phyloP scores from a whole-genome alignment of 2,888 invertebrate species.

The Stenchaetothrips biformis region DNA sequence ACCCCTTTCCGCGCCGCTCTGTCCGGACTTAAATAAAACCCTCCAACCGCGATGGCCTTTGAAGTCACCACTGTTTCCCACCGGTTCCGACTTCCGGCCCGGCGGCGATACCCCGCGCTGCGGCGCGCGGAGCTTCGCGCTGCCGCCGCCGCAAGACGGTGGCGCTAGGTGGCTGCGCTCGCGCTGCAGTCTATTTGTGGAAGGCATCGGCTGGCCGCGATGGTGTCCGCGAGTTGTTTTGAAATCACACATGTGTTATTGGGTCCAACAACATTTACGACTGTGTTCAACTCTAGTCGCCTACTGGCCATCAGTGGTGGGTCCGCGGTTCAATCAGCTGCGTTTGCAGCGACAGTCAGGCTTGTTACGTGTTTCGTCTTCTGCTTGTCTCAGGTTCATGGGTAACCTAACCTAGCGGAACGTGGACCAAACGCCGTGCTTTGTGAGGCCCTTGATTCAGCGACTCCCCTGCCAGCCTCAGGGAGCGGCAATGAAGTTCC shows the following conservation, averaged over 20 bases:
- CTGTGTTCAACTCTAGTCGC: background rate
- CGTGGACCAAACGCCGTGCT: background rate
- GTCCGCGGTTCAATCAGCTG: background rate
- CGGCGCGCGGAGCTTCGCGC: too few species aligned
- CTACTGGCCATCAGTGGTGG: background rate
- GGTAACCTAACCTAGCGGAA: background rate
- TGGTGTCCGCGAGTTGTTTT: background rate
- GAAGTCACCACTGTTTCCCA: too few species aligned
- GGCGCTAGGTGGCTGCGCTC: too few species aligned
- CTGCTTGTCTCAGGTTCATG: background rate
- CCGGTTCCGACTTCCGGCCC: too few species aligned
- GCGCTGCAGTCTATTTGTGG: too few species aligned
- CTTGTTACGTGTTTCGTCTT: background rate
- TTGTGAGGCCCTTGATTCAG: background rate
- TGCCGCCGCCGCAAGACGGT: too few species aligned
- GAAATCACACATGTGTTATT: slow-evolving; percentile 5
- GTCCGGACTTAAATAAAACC: too few species aligned
- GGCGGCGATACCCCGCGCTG: too few species aligned
- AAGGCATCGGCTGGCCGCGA: too few species aligned
- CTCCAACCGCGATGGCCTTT: too few species aligned
- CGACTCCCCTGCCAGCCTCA: background rate
- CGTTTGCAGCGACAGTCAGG: too few species aligned
- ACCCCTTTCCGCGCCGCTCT: too few species aligned
- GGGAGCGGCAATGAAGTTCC: background rate
- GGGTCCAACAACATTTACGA: background rate